Conservation (phyloP, 2,888 invertebrate genomes). For the Drosophila leonis region DNA sequence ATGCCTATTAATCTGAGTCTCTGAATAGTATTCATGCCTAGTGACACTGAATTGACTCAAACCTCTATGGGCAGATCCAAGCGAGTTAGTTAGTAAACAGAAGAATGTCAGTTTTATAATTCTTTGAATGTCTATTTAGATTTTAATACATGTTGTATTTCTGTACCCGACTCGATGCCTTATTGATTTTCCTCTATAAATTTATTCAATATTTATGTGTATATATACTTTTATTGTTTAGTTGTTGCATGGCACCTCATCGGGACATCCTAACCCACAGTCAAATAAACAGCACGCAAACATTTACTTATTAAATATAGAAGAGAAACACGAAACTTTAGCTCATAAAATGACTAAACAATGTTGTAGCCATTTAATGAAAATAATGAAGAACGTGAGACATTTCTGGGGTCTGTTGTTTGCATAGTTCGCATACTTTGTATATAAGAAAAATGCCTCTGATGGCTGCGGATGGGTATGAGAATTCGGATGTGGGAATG, state of each 20-base stretch:
- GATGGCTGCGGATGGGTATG: conserved; percentile 2
- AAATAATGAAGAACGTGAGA: conserved; percentile 72
- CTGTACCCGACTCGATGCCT: neutral
- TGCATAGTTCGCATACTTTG: conserved; percentile 36
- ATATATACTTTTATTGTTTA: neutral
- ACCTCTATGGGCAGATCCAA: too few species aligned
- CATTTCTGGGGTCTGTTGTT: conserved; percentile 47
- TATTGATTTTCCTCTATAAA: neutral
- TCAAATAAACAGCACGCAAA: conserved; percentile 23
- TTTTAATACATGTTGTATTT: neutral
- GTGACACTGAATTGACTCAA: too few species aligned
- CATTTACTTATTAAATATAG: conserved; percentile 38
- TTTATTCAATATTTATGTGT: conserved; percentile 7
- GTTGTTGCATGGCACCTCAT: neutral
- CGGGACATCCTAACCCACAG: neutral
- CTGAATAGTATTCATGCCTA: too few species aligned
- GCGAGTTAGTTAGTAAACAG: too few species aligned
- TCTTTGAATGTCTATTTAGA: neutral
- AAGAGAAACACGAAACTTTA: conserved; percentile 38
- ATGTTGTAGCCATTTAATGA: conserved; percentile 64
- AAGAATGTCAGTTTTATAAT: neutral
- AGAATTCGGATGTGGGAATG: neutral
- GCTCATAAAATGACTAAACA: conserved; percentile 63
- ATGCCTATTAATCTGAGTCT: too few species aligned
- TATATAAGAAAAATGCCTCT: conserved; percentile 34